phyloP scores from a whole-genome alignment of 2,113 vertebrate genomes.

The Stegostoma tigrinum region DNA sequence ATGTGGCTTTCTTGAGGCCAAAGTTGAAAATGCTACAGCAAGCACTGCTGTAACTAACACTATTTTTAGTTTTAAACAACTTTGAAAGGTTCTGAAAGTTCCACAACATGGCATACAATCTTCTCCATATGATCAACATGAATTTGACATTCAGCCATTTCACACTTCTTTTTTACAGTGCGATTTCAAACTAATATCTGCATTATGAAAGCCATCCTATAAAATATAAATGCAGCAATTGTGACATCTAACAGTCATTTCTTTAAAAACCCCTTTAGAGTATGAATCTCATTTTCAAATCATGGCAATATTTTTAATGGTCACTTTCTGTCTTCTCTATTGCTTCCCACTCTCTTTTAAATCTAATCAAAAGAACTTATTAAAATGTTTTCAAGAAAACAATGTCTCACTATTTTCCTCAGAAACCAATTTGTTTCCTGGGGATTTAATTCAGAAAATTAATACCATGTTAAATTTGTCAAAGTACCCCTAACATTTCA shows the following conservation, averaged over 20 bases:
- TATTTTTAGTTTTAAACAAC: neutral
- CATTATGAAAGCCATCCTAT: neutral
- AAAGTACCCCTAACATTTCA: neutral
- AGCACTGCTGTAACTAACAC: neutral
- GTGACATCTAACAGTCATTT: neutral
- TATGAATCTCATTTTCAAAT: neutral
- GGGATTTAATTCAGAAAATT: conserved; percentile 1
- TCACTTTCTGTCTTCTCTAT: neutral
- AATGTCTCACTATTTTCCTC: neutral
- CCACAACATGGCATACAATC: neutral
- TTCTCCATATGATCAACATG: neutral
- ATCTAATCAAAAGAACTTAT: neutral
- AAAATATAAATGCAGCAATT: neutral
- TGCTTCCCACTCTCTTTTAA: neutral
- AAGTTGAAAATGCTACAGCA: too few relatives aligned
- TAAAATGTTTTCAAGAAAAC: neutral
- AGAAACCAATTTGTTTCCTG: neutral
- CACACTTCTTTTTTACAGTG: neutral
- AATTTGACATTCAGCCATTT: neutral
- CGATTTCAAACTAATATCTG: neutral
- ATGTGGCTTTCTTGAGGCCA: too few relatives aligned
- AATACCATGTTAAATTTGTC: neutral
- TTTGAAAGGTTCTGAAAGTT: neutral
- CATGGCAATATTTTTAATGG: too few relatives aligned
- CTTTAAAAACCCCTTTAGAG: neutral